Conservation (phyloP, 2,113 vertebrate species). For the Rhinolophus ferrumequinum region DNA sequence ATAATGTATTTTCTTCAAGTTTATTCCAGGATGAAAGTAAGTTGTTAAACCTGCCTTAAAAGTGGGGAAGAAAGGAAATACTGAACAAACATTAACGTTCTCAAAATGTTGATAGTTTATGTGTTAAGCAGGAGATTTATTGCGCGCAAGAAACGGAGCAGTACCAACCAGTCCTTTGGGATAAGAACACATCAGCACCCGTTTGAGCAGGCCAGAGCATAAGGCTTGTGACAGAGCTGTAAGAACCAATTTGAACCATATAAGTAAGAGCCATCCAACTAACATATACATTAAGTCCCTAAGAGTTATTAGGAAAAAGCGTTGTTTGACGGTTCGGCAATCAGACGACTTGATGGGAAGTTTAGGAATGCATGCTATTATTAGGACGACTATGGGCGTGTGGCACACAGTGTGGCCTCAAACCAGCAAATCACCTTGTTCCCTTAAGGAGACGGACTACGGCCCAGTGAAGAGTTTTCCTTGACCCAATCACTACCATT, state of each 20-base stretch:
- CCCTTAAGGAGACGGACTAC: not conserved
- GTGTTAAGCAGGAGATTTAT: not conserved
- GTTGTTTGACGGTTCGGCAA: not conserved
- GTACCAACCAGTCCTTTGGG: too few species aligned
- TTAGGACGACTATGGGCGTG: not conserved
- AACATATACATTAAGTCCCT: not conserved
- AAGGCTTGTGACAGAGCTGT: not conserved
- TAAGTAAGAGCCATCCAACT: not conserved
- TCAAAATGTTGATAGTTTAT: not conserved
- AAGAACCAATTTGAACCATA: not conserved
- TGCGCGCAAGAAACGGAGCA: not conserved
- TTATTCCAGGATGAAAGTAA: conserved; percentile 99
- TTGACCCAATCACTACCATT: not conserved
- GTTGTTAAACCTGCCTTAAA: conserved; percentile 96
- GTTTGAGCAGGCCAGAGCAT: not conserved
- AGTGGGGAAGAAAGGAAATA: conserved; percentile 65
- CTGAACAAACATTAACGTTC: not conserved
- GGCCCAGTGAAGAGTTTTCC: not conserved
- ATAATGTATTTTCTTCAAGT: conserved; percentile 97
- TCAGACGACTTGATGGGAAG: not conserved
- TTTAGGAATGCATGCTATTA: not conserved
- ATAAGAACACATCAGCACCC: not conserved
- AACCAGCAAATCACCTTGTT: not conserved
- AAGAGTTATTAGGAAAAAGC: not conserved
- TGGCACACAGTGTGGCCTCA: not conserved